phyloP scores from a whole-genome alignment of 2,797 vertebrate species.

The Falco naumanni region DNA sequence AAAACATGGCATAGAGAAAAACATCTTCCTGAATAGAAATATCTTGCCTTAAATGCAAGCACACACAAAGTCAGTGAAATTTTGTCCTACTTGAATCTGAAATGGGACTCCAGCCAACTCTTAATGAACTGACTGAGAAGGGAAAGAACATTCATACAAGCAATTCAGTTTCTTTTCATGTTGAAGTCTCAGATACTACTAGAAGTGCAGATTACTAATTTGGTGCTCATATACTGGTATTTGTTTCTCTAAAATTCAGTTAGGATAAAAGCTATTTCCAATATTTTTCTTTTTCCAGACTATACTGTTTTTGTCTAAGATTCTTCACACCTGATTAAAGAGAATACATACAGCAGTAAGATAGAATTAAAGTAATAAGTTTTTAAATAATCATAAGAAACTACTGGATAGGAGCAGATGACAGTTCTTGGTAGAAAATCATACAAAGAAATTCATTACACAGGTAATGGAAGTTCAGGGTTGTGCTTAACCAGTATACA shows the following conservation, averaged over 20 bases:
- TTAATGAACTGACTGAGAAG: neutral
- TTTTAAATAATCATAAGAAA: neutral
- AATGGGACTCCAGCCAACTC: neutral
- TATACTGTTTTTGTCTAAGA: neutral
- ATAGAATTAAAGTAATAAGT: neutral
- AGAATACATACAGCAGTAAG: neutral
- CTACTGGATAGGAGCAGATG: neutral
- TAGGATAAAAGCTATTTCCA: neutral
- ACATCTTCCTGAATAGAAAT: neutral
- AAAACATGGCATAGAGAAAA: neutral
- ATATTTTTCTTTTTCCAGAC: neutral
- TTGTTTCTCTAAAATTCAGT: neutral
- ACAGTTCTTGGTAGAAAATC: neutral
- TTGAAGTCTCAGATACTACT: neutral
- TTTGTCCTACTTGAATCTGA: neutral
- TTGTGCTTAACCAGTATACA: neutral
- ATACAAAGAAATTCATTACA: neutral
- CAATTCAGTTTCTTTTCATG: neutral
- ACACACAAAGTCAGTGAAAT: neutral
- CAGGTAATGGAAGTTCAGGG: neutral
- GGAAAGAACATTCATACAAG: neutral
- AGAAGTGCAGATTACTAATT: neutral
- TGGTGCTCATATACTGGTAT: neutral
- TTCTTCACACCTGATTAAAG: neutral
- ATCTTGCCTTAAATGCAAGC: neutral